Percentiles rank a stretch among this genome's conserved stretches.
These are phyloP conservation scores for Pseudochirops cupreus DNA, from an alignment of 2,797 vertebrate genomes.

Conservation along the genomic window DNA sequence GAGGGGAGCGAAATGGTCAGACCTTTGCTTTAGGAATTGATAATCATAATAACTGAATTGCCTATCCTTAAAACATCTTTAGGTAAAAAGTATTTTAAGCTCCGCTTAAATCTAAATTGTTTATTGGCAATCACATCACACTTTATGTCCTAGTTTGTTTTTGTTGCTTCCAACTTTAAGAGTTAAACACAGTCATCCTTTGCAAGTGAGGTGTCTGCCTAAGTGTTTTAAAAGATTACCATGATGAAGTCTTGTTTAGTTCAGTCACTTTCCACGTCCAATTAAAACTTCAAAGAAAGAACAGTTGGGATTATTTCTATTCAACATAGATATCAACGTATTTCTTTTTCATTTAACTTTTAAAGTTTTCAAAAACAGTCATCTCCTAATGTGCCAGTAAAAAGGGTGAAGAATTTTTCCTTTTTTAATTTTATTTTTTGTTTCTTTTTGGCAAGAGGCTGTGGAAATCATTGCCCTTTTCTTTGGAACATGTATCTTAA, in stretches of 20 bases:
- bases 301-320: background rate
- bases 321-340: background rate
- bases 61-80: background rate
- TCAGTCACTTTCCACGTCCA: constrained; percentile 1
- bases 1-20: background rate
- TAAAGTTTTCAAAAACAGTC: background rate
- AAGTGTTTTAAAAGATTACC: background rate
- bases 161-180: constrained; percentile 2
- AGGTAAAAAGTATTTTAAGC: background rate
- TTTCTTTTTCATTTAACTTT: background rate
- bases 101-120: background rate
- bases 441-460: background rate
- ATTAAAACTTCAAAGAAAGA: background rate
- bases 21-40: background rate
- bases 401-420: background rate
- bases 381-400: background rate
- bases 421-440: background rate
- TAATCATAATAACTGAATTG: background rate
- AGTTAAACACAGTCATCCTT: constrained; percentile 3
- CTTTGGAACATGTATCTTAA: background rate
- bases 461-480: background rate
- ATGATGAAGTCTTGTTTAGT: background rate
- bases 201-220: background rate
- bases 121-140: background rate
- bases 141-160: background rate